Evolutionary conservation across 2,888 invertebrate genomes (phyloP), one percentile per base, ranked within the genome.

Genomic region (Heliconius aoede): DNA sequence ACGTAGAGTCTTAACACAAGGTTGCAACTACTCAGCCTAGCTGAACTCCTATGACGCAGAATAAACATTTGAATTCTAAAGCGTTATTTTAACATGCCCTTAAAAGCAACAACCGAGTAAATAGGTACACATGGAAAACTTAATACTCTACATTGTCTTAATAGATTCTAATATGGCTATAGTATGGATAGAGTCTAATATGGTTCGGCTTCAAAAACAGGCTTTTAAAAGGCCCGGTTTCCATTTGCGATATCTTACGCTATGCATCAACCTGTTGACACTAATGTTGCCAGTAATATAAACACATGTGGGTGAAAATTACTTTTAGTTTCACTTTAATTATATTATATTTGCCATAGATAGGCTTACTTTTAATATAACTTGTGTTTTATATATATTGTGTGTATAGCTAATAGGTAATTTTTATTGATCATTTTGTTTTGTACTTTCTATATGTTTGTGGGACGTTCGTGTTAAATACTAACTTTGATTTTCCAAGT

Each of bases 211-310:
- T 58, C 60, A 71, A 73, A 74, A 76, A 24, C 72, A 26, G 72
- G 72, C 51, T 13, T 60, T 67, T 76, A 74, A 74, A 79, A 79
- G 73, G 72, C 61, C 58, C 28, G 72, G 58, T 46, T 74, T 74
- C 60, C 68, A 77, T 75, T 79, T 77, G 74, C 72, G 67, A 73
- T 67, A 40, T 30, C 76, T 78, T 72, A 67, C 32, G 73, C 73
- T 62, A 36, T 15, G 32, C 58, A 55, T 71, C 36, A 60, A 55
- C 69, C 69, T 69, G 69, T 69, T 69, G 55, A 69, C 69, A 55
- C 55, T 55, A 55, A 69, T 32, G 55, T 55, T 55, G 30, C 36
- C 36, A 36, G 24, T 65, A 65, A 65, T 26, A n/a, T 73, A 62
- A 24, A 21, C 24, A 8, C 24, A 24, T 32, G 60, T 61, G 24